Conservation (phyloP, 2,113 vertebrate genomes). For the Dissostichus mawsoni region DNA sequence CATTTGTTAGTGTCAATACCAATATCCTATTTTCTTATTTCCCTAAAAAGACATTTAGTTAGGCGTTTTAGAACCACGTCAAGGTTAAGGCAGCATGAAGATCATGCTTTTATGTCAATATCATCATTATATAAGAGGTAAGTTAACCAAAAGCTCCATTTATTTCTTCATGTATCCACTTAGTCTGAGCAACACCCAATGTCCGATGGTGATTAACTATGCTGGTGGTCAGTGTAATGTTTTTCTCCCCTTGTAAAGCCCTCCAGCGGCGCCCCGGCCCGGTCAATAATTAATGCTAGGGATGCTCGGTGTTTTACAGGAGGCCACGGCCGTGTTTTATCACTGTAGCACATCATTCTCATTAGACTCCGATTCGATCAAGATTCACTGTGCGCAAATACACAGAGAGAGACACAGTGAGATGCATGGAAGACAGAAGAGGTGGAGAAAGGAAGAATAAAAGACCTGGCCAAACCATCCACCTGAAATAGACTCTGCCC, state of each 20-base stretch:
- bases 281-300: slow-evolving; percentile 78
- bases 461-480: neutral
- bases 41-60: neutral
- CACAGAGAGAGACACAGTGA: slow-evolving; percentile 13
- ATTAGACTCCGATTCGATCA: slow-evolving; percentile 69
- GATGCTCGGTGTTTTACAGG: slow-evolving; percentile 75
- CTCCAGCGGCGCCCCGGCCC: slow-evolving; percentile 49
- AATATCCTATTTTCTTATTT: neutral
- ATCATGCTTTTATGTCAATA: neutral
- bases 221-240: slow-evolving; percentile 67
- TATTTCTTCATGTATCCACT: slow-evolving; percentile 7
- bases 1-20: too few relatives aligned
- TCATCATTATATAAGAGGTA: neutral
- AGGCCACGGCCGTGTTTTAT: slow-evolving; percentile 73
- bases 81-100: neutral
- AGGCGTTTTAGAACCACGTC: neutral
- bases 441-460: neutral
- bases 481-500: neutral
- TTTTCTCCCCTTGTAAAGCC: slow-evolving; percentile 74
- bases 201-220: slow-evolving; percentile 61
- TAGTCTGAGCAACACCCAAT: slow-evolving; percentile 21
- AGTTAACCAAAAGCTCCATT: neutral
- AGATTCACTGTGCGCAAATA: slow-evolving; percentile 53
- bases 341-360: slow-evolving; percentile 71
- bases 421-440: slow-evolving; percentile 1